phyloP scores from a whole-genome alignment of 2,797 vertebrate species.

The Eospalax fontanierii region DNA sequence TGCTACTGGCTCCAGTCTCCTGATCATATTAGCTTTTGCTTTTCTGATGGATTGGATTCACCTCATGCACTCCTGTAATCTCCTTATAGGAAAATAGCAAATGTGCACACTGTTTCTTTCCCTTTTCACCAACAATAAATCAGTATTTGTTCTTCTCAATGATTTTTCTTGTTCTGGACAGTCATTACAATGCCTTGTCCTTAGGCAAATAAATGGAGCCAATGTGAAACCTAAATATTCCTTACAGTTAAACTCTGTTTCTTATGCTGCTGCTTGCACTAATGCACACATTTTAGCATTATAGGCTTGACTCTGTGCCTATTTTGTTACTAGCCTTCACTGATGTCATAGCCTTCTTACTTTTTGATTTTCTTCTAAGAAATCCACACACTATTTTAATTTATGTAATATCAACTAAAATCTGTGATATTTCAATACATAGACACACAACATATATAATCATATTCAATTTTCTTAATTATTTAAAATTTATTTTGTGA shows the following conservation, averaged over 20 bases:
- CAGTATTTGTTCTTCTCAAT: not conserved
- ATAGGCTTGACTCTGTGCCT: not conserved
- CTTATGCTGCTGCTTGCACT: not conserved
- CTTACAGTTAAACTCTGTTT: not conserved
- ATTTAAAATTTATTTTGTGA: not conserved
- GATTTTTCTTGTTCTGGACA: not conserved
- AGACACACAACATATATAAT: not conserved
- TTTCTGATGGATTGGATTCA: not conserved
- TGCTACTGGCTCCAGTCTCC: not conserved
- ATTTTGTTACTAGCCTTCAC: not conserved
- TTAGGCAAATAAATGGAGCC: not conserved
- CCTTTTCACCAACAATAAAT: not conserved
- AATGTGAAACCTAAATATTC: not conserved
- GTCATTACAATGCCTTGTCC: not conserved
- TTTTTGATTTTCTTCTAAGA: not conserved
- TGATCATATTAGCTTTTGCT: not conserved
- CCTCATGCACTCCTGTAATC: not conserved
- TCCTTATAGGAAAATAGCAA: conserved; percentile 5
- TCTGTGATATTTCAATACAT: not conserved
- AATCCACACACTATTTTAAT: not conserved
- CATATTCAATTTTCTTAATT: not conserved
- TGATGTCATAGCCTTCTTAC: not conserved
- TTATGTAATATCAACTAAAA: not conserved
- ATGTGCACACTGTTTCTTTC: not conserved
- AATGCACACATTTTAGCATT: not conserved